These are phyloP conservation scores for Heterochromis multidens DNA, from an alignment of 2,113 vertebrate genomes.

Conservation along the genomic window DNA sequence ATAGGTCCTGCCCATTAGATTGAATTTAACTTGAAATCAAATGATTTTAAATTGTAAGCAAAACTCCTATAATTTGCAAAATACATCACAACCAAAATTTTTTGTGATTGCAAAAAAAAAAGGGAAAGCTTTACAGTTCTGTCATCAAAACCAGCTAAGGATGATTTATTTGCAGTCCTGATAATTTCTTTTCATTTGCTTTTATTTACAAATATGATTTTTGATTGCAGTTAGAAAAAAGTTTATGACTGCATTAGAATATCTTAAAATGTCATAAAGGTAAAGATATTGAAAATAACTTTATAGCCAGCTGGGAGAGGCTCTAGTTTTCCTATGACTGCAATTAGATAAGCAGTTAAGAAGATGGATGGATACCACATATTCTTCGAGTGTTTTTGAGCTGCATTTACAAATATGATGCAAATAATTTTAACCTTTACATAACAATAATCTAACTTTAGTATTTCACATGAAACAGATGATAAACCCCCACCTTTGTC, in stretches of 20 bases:
- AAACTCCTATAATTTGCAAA: background rate
- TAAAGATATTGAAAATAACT: background rate
- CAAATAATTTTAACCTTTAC: background rate
- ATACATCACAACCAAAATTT: background rate
- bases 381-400: background rate
- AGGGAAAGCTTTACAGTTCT: background rate
- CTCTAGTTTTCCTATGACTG: background rate
- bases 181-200: background rate
- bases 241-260: background rate
- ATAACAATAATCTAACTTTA: background rate
- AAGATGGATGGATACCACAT: background rate
- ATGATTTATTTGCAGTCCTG: background rate
- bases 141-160: background rate
- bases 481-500: background rate
- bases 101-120: background rate
- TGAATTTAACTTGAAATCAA: background rate
- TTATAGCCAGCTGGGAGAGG: background rate
- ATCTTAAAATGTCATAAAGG: background rate
- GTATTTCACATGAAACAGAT: background rate
- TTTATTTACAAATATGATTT: background rate
- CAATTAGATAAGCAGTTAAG: background rate
- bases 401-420: constrained; percentile 1
- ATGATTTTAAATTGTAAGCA: background rate
- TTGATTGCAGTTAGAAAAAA: background rate
- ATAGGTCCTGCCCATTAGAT: background rate